These are phyloP conservation scores for Zoanthus gigantus DNA, from an alignment of 92 coral and sea anemone genomes.

Conservation along the genomic window DNA sequence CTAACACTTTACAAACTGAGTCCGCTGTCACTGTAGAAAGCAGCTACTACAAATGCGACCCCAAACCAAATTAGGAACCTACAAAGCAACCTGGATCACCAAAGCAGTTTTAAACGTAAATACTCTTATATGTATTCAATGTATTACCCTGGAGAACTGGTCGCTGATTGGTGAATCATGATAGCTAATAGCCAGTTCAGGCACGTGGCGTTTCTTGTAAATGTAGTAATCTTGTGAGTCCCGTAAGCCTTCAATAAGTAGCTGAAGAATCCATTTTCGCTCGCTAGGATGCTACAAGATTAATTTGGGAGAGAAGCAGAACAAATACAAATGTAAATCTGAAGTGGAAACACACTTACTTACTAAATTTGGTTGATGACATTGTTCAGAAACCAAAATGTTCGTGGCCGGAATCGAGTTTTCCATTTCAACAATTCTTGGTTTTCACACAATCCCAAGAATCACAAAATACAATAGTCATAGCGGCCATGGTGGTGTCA, in stretches of 20 bases:
- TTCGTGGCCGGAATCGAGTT: too few relatives aligned
- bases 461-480: too few relatives aligned
- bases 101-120: too few relatives aligned
- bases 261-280: conserved; percentile 90
- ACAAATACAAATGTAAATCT: too few relatives aligned
- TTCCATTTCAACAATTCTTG: too few relatives aligned
- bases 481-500: too few relatives aligned
- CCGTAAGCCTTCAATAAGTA: conserved; percentile 86
- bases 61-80: neutral
- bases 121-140: neutral
- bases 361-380: neutral
- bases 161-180: conserved; percentile 87
- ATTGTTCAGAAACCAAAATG: too few relatives aligned
- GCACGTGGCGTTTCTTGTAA: conserved; percentile 89
- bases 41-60: neutral
- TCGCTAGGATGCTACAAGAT: conserved; percentile 73
- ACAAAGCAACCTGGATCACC: neutral
- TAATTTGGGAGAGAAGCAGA: too few relatives aligned
- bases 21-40: too few relatives aligned
- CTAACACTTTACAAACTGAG: too few relatives aligned
- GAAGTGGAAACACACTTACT: too few relatives aligned
- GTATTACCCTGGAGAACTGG: conserved; percentile 75
- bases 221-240: conserved; percentile 93
- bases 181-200: conserved; percentile 83
- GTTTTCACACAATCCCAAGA: too few relatives aligned